A percentile compares a stretch with the other conserved stretches of the same genome.
Conservation (phyloP, 2,113 vertebrate species). For the Vulpes ferrilata region DNA sequence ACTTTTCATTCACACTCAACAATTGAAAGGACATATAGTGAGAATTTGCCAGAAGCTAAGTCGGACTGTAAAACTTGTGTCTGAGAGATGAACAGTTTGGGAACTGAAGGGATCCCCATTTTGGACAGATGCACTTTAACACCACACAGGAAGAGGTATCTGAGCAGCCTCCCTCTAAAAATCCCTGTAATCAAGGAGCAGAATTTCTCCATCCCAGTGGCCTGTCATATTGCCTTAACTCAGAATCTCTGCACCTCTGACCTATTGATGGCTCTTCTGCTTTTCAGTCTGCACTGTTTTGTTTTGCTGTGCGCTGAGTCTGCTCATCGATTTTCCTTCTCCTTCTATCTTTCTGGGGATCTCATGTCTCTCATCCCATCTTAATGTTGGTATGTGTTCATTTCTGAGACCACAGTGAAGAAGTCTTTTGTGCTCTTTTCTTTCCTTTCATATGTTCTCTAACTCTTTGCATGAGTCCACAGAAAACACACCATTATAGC, state of each 20-base stretch:
- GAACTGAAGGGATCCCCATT: background rate
- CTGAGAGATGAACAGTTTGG: background rate
- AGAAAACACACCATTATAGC: background rate
- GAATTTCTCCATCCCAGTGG: conserved; percentile 72
- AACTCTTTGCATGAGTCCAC: background rate
- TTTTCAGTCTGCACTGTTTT: conserved; percentile 60
- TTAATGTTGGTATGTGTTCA: background rate
- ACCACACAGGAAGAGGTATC: background rate
- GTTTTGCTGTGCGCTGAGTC: background rate
- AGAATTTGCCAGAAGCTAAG: background rate
- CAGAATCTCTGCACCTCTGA: conserved; percentile 69
- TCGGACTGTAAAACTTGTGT: background rate
- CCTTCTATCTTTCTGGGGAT: conserved; percentile 43
- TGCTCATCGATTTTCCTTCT: conserved; percentile 13
- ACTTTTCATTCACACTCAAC: background rate
- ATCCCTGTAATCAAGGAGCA: conserved; percentile 59
- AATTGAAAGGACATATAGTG: background rate
- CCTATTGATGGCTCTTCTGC: conserved; percentile 60
- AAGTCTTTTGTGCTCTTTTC: background rate
- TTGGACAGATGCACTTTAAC: background rate
- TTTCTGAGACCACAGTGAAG: background rate
- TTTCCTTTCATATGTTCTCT: background rate
- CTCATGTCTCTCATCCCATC: background rate
- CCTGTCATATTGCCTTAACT: conserved; percentile 73
- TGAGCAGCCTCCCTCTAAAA: conserved; percentile 54